phyloP scores from a whole-genome alignment of 2,888 invertebrate species.

The Caenorhabditis sulstoni region DNA sequence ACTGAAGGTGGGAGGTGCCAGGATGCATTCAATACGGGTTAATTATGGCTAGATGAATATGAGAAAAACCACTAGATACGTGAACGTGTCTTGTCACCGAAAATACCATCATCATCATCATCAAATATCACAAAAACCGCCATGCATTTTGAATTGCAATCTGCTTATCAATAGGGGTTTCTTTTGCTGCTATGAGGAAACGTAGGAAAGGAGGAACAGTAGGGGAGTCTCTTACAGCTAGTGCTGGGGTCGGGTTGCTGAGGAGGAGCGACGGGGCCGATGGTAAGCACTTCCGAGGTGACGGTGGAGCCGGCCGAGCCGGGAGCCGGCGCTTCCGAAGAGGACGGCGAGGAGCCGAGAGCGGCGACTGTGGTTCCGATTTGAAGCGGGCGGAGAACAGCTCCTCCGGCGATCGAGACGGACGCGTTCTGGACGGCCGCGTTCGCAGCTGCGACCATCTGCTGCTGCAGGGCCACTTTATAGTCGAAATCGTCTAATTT shows the following conservation, averaged over 20 bases:
- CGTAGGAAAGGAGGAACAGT: constrained; percentile 15
- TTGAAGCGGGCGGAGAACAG: constrained; percentile 31
- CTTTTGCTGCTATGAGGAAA: not conserved
- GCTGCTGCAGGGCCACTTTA: constrained; percentile 48
- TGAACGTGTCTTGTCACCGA: constrained; percentile 8
- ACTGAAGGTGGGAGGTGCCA: constrained; percentile 13
- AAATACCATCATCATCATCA: constrained; percentile 22
- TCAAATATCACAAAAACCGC: constrained; percentile 25
- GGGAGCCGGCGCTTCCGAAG: not conserved
- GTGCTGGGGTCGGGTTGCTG: constrained; percentile 39
- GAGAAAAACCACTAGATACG: constrained; percentile 7
- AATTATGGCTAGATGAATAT: constrained; percentile 9
- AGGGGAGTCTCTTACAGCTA: constrained; percentile 44
- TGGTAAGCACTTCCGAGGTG: constrained; percentile 9
- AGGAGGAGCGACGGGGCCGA: constrained; percentile 41
- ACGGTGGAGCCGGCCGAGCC: not conserved
- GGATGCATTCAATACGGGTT: constrained; percentile 14
- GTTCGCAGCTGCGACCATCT: constrained; percentile 39
- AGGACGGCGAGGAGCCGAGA: constrained; percentile 5
- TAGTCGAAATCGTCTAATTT: constrained; percentile 56
- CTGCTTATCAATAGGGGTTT: too few relatives aligned
- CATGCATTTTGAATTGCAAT: constrained; percentile 20
- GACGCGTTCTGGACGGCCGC: not conserved
- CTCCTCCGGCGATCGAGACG: not conserved
- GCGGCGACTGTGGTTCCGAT: constrained; percentile 15